These are phyloP conservation scores for Trididemnum nubilum DNA, from an alignment of 23 tunicate species.

Conservation along the genomic window DNA sequence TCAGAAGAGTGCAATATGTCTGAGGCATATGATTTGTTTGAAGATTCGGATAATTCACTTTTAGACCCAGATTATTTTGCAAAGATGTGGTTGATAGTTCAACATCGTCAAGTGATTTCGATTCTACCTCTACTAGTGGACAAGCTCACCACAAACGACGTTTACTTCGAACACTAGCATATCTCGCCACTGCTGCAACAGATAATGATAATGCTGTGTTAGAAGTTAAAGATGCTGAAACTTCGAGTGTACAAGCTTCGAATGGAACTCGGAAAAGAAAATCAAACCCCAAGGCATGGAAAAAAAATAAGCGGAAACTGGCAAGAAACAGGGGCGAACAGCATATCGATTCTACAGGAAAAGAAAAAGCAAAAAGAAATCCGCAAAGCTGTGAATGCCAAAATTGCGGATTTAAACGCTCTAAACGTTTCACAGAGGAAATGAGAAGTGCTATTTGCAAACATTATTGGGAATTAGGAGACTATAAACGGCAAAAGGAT, in stretches of 20 bases:
- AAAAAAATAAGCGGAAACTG: slow-evolving; percentile 1
- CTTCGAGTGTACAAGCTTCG: neutral
- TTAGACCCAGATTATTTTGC: neutral
- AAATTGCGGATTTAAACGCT: neutral
- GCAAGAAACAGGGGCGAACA: too few species aligned
- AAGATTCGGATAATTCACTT: neutral
- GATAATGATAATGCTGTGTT: neutral
- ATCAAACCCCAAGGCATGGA: slow-evolving; percentile 5
- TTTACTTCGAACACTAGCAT: neutral
- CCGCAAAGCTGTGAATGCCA: neutral
- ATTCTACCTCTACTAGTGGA: neutral
- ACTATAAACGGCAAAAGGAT: slow-evolving; percentile 16
- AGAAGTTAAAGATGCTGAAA: neutral
- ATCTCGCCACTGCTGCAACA: slow-evolving; percentile 5
- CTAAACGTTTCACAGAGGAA: neutral
- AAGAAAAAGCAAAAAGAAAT: neutral
- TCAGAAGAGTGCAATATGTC: neutral
- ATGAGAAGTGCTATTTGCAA: slow-evolving; percentile 6
- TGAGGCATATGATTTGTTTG: neutral
- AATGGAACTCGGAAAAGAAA: slow-evolving; percentile 5
- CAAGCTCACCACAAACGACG: slow-evolving; percentile 3
- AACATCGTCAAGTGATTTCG: neutral
- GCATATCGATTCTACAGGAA: neutral
- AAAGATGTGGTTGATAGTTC: neutral
- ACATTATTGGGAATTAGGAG: neutral